Evolutionary conservation across 2,797 vertebrate species (phyloP).

Genomic region (Aratinga solstitialis): DNA sequence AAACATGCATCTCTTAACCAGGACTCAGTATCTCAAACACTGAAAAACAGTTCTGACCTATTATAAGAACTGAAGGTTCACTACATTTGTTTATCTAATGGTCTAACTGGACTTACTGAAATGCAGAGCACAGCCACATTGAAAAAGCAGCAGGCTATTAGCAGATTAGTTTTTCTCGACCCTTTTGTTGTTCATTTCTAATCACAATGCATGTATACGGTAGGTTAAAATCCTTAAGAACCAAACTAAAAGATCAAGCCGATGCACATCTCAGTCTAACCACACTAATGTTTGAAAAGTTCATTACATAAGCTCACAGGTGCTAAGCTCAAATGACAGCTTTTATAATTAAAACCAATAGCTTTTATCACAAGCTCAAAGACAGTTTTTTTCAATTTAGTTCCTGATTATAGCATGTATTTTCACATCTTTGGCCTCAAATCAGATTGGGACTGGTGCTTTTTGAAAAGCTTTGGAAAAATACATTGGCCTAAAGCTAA

Average conservation of each 20-base stretch:
- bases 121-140: neutral
- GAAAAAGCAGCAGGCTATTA: neutral
- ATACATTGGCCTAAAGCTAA: neutral
- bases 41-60: neutral
- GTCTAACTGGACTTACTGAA: neutral
- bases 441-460: neutral
- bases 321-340: neutral
- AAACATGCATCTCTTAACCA: neutral
- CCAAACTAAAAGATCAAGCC: neutral
- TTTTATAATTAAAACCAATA: neutral
- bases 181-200: neutral
- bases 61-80: neutral
- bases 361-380: neutral
- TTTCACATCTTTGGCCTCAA: neutral
- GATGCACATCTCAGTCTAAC: neutral
- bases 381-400: neutral
- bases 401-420: neutral
- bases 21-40: neutral
- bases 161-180: neutral
- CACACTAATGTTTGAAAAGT: neutral
- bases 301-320: neutral
- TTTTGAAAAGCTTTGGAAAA: slow-evolving; percentile 16
- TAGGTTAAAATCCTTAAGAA: neutral
- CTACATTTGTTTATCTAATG: neutral
- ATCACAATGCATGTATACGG: neutral